Base-by-base conservation (phyloP, 2,113 vertebrate species). In the Dicaeum eximium region DNA sequence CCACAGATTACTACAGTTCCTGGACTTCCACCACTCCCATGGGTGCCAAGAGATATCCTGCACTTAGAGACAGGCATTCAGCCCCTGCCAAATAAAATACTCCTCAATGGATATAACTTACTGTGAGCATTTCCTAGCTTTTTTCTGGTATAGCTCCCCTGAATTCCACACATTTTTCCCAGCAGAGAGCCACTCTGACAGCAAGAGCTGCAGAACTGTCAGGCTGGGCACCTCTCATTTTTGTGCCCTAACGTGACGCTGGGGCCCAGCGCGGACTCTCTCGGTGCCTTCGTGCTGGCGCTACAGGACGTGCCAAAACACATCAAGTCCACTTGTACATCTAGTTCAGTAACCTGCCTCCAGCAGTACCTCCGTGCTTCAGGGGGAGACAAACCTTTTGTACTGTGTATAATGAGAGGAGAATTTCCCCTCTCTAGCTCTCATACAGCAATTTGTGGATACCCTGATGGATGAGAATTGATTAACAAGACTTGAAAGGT, bases 401-500 rank as follows among this genome's bases (percentile, higher is more conserved):
- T 88, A 80, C 61, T 69, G 82, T 62, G 64, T 4, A 44, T 86
- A 94, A 94, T 38, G 45, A 93, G 74, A 83, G 30, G 50, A 92
- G 56, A 90, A 94, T 78, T 83, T 86, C 42, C 60, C 60, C 57
- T 95, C 84, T 48, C 74, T 23, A 69, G 85, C 78, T 90, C 56
- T 60, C 78, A 75, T 9, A 90, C 27, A 65, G 79, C 66, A 65
- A 77, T 88, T 84, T 88, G 62, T 45, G 27, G 54, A 61, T 65
- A 81, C 40, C 37, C 75, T 94, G 90, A 95, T 42, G 93, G 88
- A 95, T 92, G 35, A 83, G 85, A 94, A 92, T 83, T 88, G 94
- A 92, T 92, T 71, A 84, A 56, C 47, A 86, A 79, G 92, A 44
- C 64, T 65, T 58, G 30, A 88, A 90, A 90, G 88, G 88, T 90